Percentiles rank a stretch among this genome's conserved stretches.
Conservation (phyloP, 2,797 vertebrate species). For the Rhabdophis nuchalis region DNA sequence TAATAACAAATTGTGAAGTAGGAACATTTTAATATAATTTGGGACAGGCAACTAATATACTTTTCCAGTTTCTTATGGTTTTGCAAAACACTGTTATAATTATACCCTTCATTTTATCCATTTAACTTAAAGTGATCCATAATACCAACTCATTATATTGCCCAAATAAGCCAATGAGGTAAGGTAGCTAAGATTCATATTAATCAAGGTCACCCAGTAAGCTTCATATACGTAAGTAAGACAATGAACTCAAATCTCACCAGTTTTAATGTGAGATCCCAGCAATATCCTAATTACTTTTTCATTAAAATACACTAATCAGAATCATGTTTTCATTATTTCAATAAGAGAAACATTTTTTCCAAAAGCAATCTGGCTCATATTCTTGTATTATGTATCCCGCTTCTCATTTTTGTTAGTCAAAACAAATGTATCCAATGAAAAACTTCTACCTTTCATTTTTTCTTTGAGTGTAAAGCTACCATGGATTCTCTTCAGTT, state of each 20-base stretch:
- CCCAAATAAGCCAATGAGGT: neutral
- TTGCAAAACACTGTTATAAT: neutral
- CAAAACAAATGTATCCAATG: neutral
- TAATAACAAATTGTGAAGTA: neutral
- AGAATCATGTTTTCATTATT: neutral
- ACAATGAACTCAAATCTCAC: neutral
- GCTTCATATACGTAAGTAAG: neutral
- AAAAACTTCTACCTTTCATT: conserved; percentile 86
- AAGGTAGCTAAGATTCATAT: neutral
- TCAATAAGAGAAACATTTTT: neutral
- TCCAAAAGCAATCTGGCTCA: neutral
- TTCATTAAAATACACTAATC: neutral
- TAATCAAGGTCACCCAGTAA: too few species aligned
- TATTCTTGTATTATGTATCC: neutral
- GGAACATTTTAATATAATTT: neutral
- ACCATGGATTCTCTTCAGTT: conserved; percentile 96
- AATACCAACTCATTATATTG: neutral
- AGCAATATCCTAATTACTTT: neutral
- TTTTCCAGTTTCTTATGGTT: neutral
- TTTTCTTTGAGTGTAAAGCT: conserved; percentile 98
- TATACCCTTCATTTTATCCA: neutral
- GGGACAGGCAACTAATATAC: neutral
- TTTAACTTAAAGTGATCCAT: neutral
- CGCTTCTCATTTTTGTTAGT: neutral
- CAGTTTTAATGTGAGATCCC: too few species aligned